These are phyloP conservation scores for Neelides sp. DNA, from an alignment of 1,140 invertebrate species.

Conservation along the genomic window DNA sequence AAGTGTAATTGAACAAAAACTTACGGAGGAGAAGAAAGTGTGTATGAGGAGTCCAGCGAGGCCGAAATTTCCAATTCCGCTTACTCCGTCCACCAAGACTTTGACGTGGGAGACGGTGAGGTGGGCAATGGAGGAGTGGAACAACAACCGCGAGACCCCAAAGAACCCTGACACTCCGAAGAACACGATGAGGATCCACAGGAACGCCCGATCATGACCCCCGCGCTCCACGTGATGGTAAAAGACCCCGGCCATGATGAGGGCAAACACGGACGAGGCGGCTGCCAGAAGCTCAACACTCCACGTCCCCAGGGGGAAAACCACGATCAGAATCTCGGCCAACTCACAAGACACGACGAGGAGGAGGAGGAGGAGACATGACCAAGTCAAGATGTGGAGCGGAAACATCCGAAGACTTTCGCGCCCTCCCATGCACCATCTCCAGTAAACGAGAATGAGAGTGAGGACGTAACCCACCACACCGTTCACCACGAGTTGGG, in stretches of 20 bases:
- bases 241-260: slow-evolving; percentile 7
- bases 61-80: background rate
- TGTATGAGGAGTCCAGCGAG: slow-evolving; percentile 13
- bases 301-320: background rate
- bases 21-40: slow-evolving; percentile 6
- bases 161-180: slow-evolving; percentile 10
- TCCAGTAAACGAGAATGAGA: no score
- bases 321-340: slow-evolving; percentile 11
- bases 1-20: no score
- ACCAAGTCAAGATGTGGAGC: slow-evolving; percentile 13
- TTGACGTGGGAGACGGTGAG: slow-evolving; percentile 19
- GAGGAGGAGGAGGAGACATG: slow-evolving; percentile 7
- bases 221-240: slow-evolving; percentile 21
- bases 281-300: slow-evolving; percentile 5
- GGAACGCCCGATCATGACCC: slow-evolving; percentile 9
- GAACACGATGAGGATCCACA: slow-evolving; percentile 15
- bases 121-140: background rate
- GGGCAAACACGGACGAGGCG: slow-evolving; percentile 5
- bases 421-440: background rate
- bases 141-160: slow-evolving; percentile 2
- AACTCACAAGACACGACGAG: slow-evolving; percentile 2
- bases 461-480: no score
- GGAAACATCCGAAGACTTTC: slow-evolving; percentile 4
- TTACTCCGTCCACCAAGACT: background rate
- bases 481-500: no score